Conservation (phyloP, 2,888 invertebrate genomes). For the Zele albiditarsus region DNA sequence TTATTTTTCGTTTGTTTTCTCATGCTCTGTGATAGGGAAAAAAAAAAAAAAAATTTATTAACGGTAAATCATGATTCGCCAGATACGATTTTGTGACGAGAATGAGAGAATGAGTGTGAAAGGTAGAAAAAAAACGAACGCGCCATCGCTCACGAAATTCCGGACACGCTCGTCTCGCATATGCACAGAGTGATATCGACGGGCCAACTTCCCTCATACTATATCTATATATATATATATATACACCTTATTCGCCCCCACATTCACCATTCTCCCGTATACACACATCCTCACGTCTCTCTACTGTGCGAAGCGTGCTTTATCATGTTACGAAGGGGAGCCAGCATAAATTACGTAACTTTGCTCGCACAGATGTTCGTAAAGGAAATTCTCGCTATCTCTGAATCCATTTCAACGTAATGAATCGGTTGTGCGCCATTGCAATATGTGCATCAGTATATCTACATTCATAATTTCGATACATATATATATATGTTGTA, state of each 20-base stretch:
- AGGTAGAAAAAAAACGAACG: neutral
- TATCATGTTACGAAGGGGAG: conserved; percentile 1
- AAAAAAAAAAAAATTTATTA: neutral
- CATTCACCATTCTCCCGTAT: neutral
- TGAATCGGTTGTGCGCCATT: neutral
- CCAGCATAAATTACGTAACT: conserved; percentile 19
- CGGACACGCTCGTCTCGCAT: conserved; percentile 17
- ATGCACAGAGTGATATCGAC: conserved; percentile 18
- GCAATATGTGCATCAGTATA: neutral
- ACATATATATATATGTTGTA: neutral
- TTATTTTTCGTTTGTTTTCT: neutral
- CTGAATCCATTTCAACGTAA: conserved; percentile 10
- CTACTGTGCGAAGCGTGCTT: neutral
- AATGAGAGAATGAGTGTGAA: neutral
- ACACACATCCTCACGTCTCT: neutral
- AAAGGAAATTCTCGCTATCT: conserved; percentile 16
- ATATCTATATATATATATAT: neutral
- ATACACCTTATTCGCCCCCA: neutral
- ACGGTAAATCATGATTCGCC: conserved; percentile 3
- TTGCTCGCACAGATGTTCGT: conserved; percentile 12
- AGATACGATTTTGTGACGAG: neutral
- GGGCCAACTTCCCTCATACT: neutral
- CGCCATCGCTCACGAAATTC: neutral
- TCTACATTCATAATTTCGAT: neutral
- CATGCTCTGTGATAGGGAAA: too few relatives aligned